phyloP scores from a whole-genome alignment of 2,888 invertebrate species.

The Trilocha varians region DNA sequence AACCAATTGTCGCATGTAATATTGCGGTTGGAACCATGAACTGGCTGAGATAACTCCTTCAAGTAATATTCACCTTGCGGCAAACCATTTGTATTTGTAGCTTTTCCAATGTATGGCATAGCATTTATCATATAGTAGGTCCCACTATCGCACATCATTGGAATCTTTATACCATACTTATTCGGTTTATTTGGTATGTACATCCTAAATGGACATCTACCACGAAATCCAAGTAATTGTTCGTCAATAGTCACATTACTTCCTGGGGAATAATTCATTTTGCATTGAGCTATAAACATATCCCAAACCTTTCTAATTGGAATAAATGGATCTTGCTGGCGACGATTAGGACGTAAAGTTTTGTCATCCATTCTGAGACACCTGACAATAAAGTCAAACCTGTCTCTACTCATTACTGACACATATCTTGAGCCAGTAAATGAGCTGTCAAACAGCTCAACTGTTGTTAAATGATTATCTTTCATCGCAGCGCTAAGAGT shows the following conservation, averaged over 20 bases:
- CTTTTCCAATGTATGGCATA: slow-evolving; percentile 24
- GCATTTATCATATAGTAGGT: slow-evolving; percentile 26
- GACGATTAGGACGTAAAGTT: slow-evolving; percentile 10
- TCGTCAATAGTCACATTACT: slow-evolving; percentile 18
- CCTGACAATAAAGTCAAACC: slow-evolving; percentile 15
- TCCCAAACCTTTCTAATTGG: slow-evolving; percentile 18
- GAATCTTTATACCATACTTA: slow-evolving; percentile 30
- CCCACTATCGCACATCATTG: slow-evolving; percentile 23
- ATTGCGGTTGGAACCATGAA: slow-evolving; percentile 10
- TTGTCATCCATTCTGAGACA: slow-evolving; percentile 20
- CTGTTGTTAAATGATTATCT: slow-evolving; percentile 17
- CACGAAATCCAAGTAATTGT: slow-evolving; percentile 16
- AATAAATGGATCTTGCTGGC: slow-evolving; percentile 10
- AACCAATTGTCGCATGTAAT: slow-evolving; percentile 12
- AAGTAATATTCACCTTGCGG: slow-evolving; percentile 19
- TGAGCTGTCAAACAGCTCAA: slow-evolving; percentile 14
- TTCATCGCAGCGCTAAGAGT: slow-evolving; percentile 11
- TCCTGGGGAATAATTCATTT: slow-evolving; percentile 16
- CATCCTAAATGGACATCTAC: slow-evolving; percentile 16
- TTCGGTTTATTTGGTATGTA: slow-evolving; percentile 28
- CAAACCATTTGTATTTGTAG: slow-evolving; percentile 19
- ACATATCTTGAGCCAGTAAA: slow-evolving; percentile 14
- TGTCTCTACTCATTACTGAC: slow-evolving; percentile 16
- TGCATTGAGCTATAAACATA: slow-evolving; percentile 12
- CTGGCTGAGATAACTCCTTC: slow-evolving; percentile 8